Base-by-base conservation (phyloP, 1,140 invertebrate genomes). In the Eupristina koningsbergeri region DNA sequence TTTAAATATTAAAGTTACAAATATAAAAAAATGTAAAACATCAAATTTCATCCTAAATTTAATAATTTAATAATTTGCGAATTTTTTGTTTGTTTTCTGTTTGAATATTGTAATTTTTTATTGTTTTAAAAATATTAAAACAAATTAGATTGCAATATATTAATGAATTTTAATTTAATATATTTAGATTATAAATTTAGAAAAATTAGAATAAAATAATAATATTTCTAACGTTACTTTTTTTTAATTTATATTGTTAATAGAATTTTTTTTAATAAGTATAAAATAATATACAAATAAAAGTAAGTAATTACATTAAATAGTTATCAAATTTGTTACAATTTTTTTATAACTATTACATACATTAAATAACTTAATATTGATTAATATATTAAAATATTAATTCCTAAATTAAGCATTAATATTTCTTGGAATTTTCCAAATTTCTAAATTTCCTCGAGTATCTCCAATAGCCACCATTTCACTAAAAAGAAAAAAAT, bases 361-460 rank as follows among this genome's bases (percentile, higher is more conserved):
- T 15, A 50, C n/a, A 5, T 58, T 50, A 29, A 31, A 31, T 74
- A 71, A 41, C 36, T 71, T 77, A 61, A 79, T 64, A 31, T 31
- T 47, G 1, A n/a, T 61, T 31, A 1, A 79, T 45, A 22, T 69
- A 69, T 69, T 47, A 19, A 79, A 41, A 41, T 7, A 41, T 41
- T 6, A 29, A 47, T 80, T 89, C 88, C 61, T 87, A 86, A 64
- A 45, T 50, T 63, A 83, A 29, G 13, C n/a, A n/a, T n/a, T n/a
- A n/a, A n/a, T n/a, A n/a, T 45, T 83, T 73, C 82, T 83, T 74
- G 91, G 90, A 84, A 92, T 88, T 89, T 89, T 92, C 91, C 91
- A 92, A 45, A 92, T 86, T 89, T 92, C 91, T 67, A 92, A 64
- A 39, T 85, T 88, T 53, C 89, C 91, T 29, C 82, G 19, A 3